Conservation (phyloP, 2,888 invertebrate genomes). For the Mechanitis messenoides region DNA sequence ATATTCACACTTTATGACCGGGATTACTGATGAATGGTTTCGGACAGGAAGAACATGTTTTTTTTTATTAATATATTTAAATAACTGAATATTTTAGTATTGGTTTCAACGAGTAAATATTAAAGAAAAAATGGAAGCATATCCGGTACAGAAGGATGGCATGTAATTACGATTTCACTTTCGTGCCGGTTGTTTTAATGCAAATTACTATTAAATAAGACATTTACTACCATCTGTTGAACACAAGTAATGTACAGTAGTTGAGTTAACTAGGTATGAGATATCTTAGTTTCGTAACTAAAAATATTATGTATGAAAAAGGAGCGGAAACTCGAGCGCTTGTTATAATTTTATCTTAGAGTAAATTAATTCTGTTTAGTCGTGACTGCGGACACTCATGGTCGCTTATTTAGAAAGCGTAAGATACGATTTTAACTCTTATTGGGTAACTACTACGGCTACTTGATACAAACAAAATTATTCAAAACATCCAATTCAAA, state of each 20-base stretch:
- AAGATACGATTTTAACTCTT: slow-evolving; percentile 50
- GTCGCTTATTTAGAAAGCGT: slow-evolving; percentile 71
- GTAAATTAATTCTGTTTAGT: slow-evolving; percentile 49
- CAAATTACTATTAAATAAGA: no score
- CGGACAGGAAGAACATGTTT: no score
- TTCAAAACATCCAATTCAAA: slow-evolving; percentile 33
- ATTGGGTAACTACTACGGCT: slow-evolving; percentile 51
- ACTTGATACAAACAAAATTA: slow-evolving; percentile 40
- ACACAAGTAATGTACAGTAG: no score
- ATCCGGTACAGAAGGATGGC: slow-evolving; percentile 7
- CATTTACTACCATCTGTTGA: no score
- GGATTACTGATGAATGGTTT: no score
- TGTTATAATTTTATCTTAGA: slow-evolving; percentile 45
- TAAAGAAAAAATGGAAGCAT: not conserved
- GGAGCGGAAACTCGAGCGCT: slow-evolving; percentile 24
- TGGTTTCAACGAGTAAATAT: no score
- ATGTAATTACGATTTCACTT: slow-evolving; percentile 12
- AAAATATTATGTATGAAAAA: slow-evolving; percentile 14
- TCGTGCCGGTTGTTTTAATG: slow-evolving; percentile 2
- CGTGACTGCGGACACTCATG: slow-evolving; percentile 69
- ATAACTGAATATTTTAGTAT: no score
- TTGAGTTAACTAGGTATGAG: slow-evolving; percentile 1
- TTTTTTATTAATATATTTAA: no score
- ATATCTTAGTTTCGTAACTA: not conserved
- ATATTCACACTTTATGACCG: no score